phyloP scores from a whole-genome alignment of 1,140 invertebrate species.

The Stegodyphus mimosarum region DNA sequence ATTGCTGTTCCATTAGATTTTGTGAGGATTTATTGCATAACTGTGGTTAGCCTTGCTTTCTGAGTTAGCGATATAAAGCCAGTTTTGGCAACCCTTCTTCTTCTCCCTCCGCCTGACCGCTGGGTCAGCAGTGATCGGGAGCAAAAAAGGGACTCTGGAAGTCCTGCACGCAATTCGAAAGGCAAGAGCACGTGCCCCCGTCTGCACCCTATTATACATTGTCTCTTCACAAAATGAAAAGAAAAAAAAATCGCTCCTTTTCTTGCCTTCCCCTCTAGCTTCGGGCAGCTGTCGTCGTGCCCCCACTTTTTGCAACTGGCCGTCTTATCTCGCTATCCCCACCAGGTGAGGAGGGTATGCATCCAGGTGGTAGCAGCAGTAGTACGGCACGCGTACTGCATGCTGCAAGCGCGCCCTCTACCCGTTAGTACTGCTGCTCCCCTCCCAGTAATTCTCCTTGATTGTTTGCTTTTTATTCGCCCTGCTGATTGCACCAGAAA shows the following conservation, averaged over 20 bases:
- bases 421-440: constrained; percentile 22
- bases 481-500: constrained; percentile 30
- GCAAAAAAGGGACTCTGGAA: too few relatives aligned
- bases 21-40: too few relatives aligned
- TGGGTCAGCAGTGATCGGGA: background rate
- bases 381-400: constrained; percentile 56
- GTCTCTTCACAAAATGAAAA: constrained; percentile 6
- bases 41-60: too few relatives aligned
- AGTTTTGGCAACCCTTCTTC: background rate
- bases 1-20: too few relatives aligned
- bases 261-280: background rate
- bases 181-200: background rate
- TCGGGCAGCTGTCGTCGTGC: constrained; percentile 28
- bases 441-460: background rate
- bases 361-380: constrained; percentile 44
- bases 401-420: constrained; percentile 22
- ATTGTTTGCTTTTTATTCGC: constrained; percentile 33
- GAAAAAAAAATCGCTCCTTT: background rate
- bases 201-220: constrained; percentile 45
- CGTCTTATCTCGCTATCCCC: constrained; percentile 48
- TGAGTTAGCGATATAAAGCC: background rate
- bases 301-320: constrained; percentile 17
- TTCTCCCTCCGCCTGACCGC: background rate
- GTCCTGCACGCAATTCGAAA: constrained; percentile 17
- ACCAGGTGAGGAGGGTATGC: constrained; percentile 28